Conservation (phyloP, 2,888 invertebrate genomes). For the Agonopterix arenella region DNA sequence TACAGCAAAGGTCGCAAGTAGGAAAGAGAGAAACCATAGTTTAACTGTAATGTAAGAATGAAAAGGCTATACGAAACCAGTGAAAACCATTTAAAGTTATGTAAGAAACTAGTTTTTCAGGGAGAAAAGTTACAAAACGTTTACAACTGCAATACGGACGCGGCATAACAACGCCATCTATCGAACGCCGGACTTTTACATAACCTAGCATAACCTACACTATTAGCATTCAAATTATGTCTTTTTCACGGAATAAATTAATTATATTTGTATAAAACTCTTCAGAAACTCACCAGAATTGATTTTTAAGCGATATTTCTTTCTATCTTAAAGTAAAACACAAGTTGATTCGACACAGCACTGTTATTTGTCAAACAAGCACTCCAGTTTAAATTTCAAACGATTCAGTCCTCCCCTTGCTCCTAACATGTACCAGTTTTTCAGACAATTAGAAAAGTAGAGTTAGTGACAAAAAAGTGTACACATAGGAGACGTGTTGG, state of each 20-base stretch:
- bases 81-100: conserved; percentile 19
- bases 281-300: conserved; percentile 11
- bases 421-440: not conserved
- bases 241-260: no score
- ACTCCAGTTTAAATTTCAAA: not conserved
- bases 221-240: no score
- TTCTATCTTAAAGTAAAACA: conserved; percentile 1
- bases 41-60: no score
- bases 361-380: conserved; percentile 1
- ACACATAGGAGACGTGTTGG: conserved; percentile 26
- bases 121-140: conserved; percentile 35
- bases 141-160: conserved; percentile 61
- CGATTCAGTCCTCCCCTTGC: not conserved
- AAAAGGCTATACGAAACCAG: no score
- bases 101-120: conserved; percentile 28
- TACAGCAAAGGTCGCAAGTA: no score
- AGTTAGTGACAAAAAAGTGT: conserved; percentile 13
- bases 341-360: conserved; percentile 6
- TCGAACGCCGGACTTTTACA: conserved; percentile 15
- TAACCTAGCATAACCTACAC: not conserved
- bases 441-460: conserved; percentile 11
- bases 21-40: no score
- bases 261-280: not conserved
- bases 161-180: conserved; percentile 54
- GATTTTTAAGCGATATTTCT: not conserved